These are phyloP conservation scores for Ganaspis brasiliensis DNA, from an alignment of 2,888 invertebrate species.

Conservation along the genomic window DNA sequence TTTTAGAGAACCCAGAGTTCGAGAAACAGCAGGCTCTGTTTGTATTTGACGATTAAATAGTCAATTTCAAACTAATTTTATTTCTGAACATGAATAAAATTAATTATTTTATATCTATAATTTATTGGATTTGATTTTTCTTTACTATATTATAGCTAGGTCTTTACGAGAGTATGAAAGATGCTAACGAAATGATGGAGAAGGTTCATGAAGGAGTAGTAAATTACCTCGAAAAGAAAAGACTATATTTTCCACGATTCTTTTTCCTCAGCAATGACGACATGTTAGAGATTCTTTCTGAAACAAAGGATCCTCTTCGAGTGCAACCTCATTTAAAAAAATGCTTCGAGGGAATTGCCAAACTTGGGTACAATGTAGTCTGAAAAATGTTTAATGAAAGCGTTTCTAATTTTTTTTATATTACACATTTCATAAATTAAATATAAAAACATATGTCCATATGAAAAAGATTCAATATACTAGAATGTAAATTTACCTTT, in stretches of 20 bases:
- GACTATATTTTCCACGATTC: conserved; percentile 92
- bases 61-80: background rate
- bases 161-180: conserved; percentile 86
- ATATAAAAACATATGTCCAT: no score
- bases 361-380: conserved; percentile 83
- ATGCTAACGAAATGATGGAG: conserved; percentile 87
- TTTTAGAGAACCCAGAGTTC: conserved; percentile 85
- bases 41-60: conserved; percentile 45
- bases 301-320: conserved; percentile 91
- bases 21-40: conserved; percentile 85
- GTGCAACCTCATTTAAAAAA: conserved; percentile 94
- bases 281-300: conserved; percentile 93
- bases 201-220: conserved; percentile 92
- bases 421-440: no score
- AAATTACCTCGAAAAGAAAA: conserved; percentile 91
- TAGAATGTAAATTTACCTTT: no score
- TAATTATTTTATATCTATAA: no score
- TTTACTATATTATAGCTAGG: no score
- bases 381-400: no score
- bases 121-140: no score
- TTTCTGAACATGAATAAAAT: no score
- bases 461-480: no score
- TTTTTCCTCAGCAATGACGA: conserved; percentile 96
- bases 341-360: conserved; percentile 93
- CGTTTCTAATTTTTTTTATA: no score